Percentiles rank a stretch among this genome's conserved stretches.
Evolutionary conservation across 2,797 vertebrate species (phyloP).

Genomic region (Acridotheres tristis): DNA sequence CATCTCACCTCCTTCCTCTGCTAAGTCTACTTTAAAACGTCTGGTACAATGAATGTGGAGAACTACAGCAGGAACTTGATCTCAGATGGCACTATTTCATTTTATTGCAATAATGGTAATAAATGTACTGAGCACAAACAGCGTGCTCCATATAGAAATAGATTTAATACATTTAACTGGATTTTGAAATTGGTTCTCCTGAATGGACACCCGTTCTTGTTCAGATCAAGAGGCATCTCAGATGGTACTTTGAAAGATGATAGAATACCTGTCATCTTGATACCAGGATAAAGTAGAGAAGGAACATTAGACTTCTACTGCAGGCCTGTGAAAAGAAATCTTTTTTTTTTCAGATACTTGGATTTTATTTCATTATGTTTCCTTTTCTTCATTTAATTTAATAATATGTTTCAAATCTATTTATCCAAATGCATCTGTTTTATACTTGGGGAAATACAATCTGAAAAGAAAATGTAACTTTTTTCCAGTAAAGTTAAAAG

Average conservation of each 20-base stretch:
- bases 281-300: neutral
- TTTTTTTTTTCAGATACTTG: constrained; percentile 16
- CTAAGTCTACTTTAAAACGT: neutral
- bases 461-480: constrained; percentile 51
- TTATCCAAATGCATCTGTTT: constrained; percentile 66
- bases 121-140: constrained; percentile 36
- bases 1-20: neutral
- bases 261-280: constrained; percentile 34
- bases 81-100: neutral
- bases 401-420: constrained; percentile 62
- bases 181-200: constrained; percentile 22
- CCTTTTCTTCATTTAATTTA: constrained; percentile 62
- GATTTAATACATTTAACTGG: neutral
- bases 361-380: constrained; percentile 61
- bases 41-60: neutral
- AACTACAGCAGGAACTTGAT: neutral
- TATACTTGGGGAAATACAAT: constrained; percentile 53
- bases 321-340: constrained; percentile 9
- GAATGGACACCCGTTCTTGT: neutral
- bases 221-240: constrained; percentile 31
- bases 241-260: constrained; percentile 21
- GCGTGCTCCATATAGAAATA: neutral
- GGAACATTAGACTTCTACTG: constrained; percentile 32
- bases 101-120: neutral
- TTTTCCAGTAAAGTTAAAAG: constrained; percentile 65